Evolutionary conservation across 2,797 vertebrate genomes (phyloP).

Genomic region (Ciconia nigra): DNA sequence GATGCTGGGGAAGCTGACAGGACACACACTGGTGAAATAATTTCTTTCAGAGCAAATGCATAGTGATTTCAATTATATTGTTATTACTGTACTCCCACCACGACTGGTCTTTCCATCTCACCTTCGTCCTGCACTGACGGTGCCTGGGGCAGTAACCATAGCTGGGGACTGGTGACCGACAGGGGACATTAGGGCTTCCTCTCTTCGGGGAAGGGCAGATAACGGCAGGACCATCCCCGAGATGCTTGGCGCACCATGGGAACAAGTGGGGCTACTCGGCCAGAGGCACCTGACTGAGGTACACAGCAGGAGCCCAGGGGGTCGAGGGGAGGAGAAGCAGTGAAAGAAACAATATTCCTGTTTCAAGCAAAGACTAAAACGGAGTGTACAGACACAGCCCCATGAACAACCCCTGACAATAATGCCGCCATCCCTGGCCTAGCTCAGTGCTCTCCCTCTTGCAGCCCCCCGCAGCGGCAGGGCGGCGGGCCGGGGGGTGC

Average conservation of each 20-base stretch:
- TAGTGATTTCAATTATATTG: not conserved
- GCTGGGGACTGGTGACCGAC: not conserved
- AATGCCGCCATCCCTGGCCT: not conserved
- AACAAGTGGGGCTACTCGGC: not conserved
- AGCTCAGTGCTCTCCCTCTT: accelerated
- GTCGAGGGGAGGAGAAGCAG: too few relatives aligned
- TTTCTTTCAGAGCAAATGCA: not conserved
- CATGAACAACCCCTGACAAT: accelerated
- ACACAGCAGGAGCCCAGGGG: not conserved
- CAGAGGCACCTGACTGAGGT: not conserved
- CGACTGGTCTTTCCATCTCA: not conserved
- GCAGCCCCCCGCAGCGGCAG: not conserved
- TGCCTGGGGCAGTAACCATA: accelerated
- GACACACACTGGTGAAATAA: not conserved
- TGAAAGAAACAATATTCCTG: not conserved
- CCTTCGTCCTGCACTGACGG: accelerated
- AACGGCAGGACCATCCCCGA: not conserved
- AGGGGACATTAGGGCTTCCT: accelerated
- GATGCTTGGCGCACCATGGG: accelerated
- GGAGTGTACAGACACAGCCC: accelerated
- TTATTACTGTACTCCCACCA: not conserved
- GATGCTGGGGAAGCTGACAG: not conserved
- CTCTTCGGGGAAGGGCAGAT: not conserved
- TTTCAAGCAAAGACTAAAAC: not conserved
- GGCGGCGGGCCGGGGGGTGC: not conserved